Conservation (phyloP, 2,888 invertebrate species). For the Yponomeuta evonymella region DNA sequence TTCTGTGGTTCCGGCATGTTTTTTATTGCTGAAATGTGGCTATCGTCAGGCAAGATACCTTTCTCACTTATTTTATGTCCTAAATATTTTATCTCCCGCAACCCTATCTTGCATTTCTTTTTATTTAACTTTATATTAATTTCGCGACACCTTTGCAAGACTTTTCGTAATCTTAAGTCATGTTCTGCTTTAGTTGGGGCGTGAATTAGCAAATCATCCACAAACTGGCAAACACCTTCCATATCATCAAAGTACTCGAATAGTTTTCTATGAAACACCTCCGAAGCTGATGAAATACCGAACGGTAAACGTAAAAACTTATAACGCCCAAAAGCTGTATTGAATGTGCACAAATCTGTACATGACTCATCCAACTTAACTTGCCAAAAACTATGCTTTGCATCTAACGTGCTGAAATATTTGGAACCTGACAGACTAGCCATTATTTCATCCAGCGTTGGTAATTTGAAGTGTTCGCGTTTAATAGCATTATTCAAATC, state of each 20-base stretch:
- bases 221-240: not conserved
- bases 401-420: conserved; percentile 10
- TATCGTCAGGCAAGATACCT: too few relatives aligned
- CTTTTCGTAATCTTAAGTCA: too few relatives aligned
- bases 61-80: too few relatives aligned
- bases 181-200: not conserved
- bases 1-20: too few relatives aligned
- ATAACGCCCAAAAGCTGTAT: conserved; percentile 12
- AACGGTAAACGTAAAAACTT: conserved; percentile 12
- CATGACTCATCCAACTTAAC: not conserved
- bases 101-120: too few relatives aligned
- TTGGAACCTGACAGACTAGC: conserved; percentile 3
- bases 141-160: too few relatives aligned
- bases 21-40: too few relatives aligned
- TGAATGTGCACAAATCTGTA: conserved; percentile 7
- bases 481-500: conserved; percentile 23
- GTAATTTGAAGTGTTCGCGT: conserved; percentile 20
- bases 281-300: conserved; percentile 9
- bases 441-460: conserved; percentile 19
- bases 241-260: conserved; percentile 2
- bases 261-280: not conserved
- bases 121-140: too few relatives aligned
- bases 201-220: conserved; percentile 14
- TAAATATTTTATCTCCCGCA: too few relatives aligned
- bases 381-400: conserved; percentile 4